phyloP scores from a whole-genome alignment of 2,797 vertebrate species.

The Periparus ater region DNA sequence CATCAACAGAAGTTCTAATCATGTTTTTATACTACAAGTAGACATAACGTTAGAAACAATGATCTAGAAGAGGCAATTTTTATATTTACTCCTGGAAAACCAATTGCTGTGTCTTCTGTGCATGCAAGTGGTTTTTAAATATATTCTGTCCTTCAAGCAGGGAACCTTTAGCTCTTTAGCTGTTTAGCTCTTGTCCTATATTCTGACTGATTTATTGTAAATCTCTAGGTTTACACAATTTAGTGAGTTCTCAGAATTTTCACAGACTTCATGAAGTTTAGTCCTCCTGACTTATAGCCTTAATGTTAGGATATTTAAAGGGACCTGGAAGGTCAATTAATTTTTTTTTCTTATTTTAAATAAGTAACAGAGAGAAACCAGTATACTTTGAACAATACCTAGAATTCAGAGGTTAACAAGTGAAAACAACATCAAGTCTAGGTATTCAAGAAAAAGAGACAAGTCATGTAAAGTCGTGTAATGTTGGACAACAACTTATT shows the following conservation, averaged over 20 bases:
- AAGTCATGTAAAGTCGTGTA: no score
- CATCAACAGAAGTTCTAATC: background rate
- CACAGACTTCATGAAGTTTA: background rate
- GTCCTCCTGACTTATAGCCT: background rate
- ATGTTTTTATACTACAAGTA: background rate
- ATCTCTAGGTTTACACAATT: fast-evolving
- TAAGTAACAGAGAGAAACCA: background rate
- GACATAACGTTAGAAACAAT: background rate
- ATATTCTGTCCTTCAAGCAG: background rate
- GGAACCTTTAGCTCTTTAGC: no score
- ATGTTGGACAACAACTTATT: no score
- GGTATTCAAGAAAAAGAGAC: background rate
- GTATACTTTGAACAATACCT: background rate
- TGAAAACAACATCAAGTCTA: background rate
- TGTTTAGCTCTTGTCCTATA: background rate
- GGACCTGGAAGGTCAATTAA: background rate
- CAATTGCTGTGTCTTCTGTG: background rate
- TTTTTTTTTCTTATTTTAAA: background rate
- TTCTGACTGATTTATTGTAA: background rate
- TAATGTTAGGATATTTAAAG: no score
- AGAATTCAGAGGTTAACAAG: background rate
- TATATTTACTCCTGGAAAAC: background rate
- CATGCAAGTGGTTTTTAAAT: background rate
- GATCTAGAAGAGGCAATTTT: background rate
- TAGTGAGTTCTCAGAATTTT: background rate